phyloP scores from a whole-genome alignment of 2,888 invertebrate species.

The Portevinia maculata region DNA sequence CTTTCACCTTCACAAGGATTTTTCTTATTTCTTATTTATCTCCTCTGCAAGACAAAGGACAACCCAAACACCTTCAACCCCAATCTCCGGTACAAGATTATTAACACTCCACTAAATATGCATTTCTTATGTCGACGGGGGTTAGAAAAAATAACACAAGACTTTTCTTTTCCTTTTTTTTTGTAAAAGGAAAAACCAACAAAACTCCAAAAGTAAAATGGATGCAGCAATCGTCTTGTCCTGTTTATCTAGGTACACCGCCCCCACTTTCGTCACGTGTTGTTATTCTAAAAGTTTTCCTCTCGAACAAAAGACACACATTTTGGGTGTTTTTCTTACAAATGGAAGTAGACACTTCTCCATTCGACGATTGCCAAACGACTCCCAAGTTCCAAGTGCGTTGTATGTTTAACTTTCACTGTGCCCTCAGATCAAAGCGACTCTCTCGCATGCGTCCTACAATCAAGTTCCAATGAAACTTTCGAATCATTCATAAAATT shows the following conservation, averaged over 20 bases:
- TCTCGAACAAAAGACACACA: conserved; percentile 50
- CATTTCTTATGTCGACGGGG: conserved; percentile 78
- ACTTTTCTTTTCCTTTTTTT: conserved; percentile 35
- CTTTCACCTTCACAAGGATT: conserved; percentile 68
- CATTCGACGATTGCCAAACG: conserved; percentile 66
- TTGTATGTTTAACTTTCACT: conserved; percentile 60
- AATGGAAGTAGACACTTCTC: conserved; percentile 70
- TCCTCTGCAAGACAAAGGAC: conserved; percentile 39
- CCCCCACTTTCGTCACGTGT: conserved; percentile 35
- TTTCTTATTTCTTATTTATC: conserved; percentile 29
- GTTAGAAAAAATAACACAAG: conserved; percentile 49
- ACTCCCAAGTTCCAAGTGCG: conserved; percentile 51
- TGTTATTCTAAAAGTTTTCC: conserved; percentile 65
- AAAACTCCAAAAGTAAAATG: conserved; percentile 69
- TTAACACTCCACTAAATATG: conserved; percentile 83
- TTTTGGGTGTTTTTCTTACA: conserved; percentile 68
- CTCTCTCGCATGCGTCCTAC: conserved; percentile 53
- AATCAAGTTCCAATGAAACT: conserved; percentile 22
- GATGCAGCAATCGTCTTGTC: conserved; percentile 56
- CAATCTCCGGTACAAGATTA: conserved; percentile 79
- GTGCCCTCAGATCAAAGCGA: neutral
- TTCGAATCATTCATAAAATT: conserved; percentile 40
- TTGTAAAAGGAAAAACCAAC: conserved; percentile 61
- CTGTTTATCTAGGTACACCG: conserved; percentile 69
- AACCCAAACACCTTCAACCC: conserved; percentile 64